Evolutionary conservation across 2,113 vertebrate genomes (phyloP).

Genomic region (Siniperca knerii): DNA sequence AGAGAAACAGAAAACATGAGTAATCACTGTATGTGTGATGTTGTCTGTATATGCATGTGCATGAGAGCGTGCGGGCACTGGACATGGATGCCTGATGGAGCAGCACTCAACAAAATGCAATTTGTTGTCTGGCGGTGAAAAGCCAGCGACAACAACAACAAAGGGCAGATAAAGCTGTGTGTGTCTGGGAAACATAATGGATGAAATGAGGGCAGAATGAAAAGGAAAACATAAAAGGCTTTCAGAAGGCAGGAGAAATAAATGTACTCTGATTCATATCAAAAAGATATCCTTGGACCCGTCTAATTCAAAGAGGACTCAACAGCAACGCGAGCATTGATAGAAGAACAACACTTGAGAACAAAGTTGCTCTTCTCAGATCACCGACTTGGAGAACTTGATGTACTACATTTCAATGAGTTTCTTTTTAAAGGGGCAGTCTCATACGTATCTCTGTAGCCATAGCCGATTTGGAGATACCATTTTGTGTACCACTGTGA

Average conservation of each 20-base stretch:
- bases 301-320: constrained; percentile 32
- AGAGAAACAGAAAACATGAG: constrained; percentile 32
- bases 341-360: background rate
- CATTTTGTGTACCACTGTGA: background rate
- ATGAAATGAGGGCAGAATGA: constrained; percentile 69
- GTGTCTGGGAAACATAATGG: constrained; percentile 64
- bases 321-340: background rate
- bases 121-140: constrained; percentile 69
- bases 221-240: constrained; percentile 71
- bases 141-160: constrained; percentile 61
- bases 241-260: constrained; percentile 52
- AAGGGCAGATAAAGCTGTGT: constrained; percentile 63
- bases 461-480: background rate
- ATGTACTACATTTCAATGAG: background rate
- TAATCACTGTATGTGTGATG: constrained; percentile 5
- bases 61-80: background rate
- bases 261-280: constrained; percentile 65
- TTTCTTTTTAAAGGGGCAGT: background rate
- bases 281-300: constrained; percentile 43
- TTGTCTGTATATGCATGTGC: background rate
- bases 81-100: constrained; percentile 36
- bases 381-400: constrained; percentile 5
- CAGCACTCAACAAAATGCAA: constrained; percentile 60
- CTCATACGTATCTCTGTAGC: background rate
- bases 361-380: constrained; percentile 9